Conservation (phyloP, 2,797 vertebrate species). For the Chiroxiphia lanceolata region DNA sequence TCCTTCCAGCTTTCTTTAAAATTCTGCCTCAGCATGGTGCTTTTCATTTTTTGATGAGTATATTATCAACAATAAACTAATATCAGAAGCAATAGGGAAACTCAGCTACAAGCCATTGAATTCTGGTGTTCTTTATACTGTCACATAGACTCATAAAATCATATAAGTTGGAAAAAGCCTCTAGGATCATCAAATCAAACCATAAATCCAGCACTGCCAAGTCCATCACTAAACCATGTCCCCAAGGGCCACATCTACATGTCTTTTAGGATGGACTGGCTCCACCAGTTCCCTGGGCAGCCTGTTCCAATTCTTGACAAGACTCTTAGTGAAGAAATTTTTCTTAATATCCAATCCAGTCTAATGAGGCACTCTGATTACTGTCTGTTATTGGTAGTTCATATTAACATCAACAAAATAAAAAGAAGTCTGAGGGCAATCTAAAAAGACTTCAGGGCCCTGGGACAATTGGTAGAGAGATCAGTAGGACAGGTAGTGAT, state of each 20-base stretch:
- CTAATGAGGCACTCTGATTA: background rate
- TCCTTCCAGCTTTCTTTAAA: slow-evolving; percentile 32
- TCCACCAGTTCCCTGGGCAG: background rate
- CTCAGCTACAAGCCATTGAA: background rate
- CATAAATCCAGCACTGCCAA: background rate
- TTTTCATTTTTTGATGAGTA: slow-evolving; percentile 28
- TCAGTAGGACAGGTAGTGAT: background rate
- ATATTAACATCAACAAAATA: background rate
- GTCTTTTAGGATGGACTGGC: background rate
- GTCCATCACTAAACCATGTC: background rate
- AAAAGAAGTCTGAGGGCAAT: background rate
- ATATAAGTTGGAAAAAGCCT: background rate
- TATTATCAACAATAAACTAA: slow-evolving; percentile 11
- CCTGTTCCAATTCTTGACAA: background rate
- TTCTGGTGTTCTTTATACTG: background rate
- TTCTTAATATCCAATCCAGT: background rate
- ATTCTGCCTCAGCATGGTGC: background rate
- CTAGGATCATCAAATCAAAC: background rate
- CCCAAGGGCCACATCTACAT: background rate
- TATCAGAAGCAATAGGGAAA: slow-evolving; percentile 1
- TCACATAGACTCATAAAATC: background rate
- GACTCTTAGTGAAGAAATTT: background rate
- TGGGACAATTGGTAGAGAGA: background rate
- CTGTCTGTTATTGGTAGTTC: background rate
- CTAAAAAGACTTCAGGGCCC: background rate